Evolutionary conservation across 2,888 invertebrate genomes (phyloP).

Genomic region (Halictus ligatus): DNA sequence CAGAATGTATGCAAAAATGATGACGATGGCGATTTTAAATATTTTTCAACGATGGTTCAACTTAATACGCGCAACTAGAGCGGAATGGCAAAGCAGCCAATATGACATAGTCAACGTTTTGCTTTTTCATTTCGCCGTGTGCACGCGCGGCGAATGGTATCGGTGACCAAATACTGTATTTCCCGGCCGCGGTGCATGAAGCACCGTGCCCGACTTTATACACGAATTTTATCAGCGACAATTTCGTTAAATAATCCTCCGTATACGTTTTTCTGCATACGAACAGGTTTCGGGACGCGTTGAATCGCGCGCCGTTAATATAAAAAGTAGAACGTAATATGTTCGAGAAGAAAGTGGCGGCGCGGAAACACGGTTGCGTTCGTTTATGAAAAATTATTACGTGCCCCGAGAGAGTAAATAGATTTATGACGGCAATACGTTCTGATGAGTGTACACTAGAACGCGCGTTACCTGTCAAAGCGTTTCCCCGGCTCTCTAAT

Average conservation of each 20-base stretch:
- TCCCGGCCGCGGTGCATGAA: background rate
- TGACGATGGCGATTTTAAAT: background rate
- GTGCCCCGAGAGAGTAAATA: too few species aligned
- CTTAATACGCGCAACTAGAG: background rate
- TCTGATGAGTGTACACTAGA: background rate
- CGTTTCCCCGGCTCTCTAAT: background rate
- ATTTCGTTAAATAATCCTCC: background rate
- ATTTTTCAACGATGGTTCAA: background rate
- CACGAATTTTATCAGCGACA: background rate
- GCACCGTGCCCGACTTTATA: background rate
- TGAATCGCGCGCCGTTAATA: background rate
- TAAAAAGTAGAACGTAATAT: background rate
- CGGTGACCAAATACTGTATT: background rate
- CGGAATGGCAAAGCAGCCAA: background rate
- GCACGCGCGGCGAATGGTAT: background rate
- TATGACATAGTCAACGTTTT: background rate
- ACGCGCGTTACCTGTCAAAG: slow-evolving; percentile 1
- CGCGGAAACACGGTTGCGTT: background rate
- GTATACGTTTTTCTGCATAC: background rate
- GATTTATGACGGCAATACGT: background rate
- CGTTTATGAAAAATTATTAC: background rate
- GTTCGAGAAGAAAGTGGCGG: background rate
- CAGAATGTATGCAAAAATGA: background rate
- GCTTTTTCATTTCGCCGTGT: background rate
- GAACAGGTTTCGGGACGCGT: background rate